Evolutionary conservation across 2,888 invertebrate genomes (phyloP), one percentile per base, ranked within the genome.

Genomic region (Pyrochroa serraticornis): DNA sequence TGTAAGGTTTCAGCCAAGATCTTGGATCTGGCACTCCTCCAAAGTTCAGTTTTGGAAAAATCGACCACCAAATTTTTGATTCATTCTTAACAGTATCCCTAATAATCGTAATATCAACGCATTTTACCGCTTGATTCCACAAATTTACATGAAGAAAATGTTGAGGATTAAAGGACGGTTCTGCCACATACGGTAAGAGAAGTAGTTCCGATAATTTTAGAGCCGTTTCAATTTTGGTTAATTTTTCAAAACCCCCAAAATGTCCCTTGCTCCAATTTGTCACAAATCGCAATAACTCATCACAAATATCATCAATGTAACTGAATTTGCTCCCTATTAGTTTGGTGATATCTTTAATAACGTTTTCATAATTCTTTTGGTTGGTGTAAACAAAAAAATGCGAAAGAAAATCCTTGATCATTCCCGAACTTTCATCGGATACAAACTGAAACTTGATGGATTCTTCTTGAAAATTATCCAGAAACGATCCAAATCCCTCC

Each of bases 381-480:
- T 46, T 46, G 6, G 46, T 46, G 36, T 46, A 46, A 9, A 46
- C 9, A 46, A 14, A 46, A 36, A 46, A 46, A 8, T 30, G 8
- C 6, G 35, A 46, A 13, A 46, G 12, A 36, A 36, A 35, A 3
- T 34, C 46, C 6, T 10, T 46, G 5, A 30, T 46, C 9, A 7
- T 5, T 3, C n/a, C 10, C 7, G 10, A 30, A 35, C 14, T n/a
- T 12, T 35, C 35, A 35, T 35, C n/a, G 14, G 8, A n/a, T 2
- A 10, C 6, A 13, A 46, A 46, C 10, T 46, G 46, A 33, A 36
- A 46, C 22, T 2, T 22, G 22, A 46, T 9, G n/a, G 1, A 8
- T 2, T 41, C 13, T 7, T 41, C 22, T 33, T 44, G 7, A 12
- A 44, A 44, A 10, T 35, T 10, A 10, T 35, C 36, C 36, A 35